Evolutionary conservation across 2,113 vertebrate genomes (phyloP).

Genomic region (Lates calcarifer): DNA sequence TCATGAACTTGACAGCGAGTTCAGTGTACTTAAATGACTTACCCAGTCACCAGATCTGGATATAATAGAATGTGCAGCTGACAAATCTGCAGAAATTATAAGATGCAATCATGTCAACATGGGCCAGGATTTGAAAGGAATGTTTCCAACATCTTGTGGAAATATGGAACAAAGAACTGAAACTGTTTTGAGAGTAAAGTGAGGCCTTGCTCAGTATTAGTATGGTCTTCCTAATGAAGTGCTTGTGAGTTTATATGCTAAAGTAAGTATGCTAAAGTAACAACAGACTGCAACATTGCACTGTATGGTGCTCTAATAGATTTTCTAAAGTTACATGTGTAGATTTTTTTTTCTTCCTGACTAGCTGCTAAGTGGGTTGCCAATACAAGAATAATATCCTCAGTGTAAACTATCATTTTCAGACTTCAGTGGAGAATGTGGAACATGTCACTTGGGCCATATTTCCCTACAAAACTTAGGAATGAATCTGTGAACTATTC

Average conservation of each 20-base stretch:
- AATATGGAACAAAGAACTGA: not conserved
- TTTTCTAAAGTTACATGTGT: not conserved
- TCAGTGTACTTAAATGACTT: no score
- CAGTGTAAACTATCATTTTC: conserved; percentile 12
- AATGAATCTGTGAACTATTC: conserved; percentile 43
- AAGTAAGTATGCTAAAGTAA: not conserved
- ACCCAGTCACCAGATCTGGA: no score
- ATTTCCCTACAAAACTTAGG: not conserved
- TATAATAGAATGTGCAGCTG: no score
- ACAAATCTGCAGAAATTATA: no score
- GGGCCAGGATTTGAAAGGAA: no score
- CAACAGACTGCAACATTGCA: not conserved
- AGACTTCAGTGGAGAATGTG: conserved; percentile 12
- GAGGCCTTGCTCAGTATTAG: not conserved
- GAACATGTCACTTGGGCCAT: not conserved
- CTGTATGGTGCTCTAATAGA: not conserved
- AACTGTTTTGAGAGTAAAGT: not conserved
- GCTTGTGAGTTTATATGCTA: not conserved
- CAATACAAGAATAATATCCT: not conserved
- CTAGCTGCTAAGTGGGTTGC: not conserved
- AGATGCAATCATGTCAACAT: no score
- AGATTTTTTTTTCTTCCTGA: not conserved
- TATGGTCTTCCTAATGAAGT: not conserved
- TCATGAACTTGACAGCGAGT: no score
- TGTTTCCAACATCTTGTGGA: no score